A percentile compares a stretch with the other conserved stretches of the same genome.
Conservation (phyloP, 1,140 invertebrate genomes). For the Periplaneta americana region DNA sequence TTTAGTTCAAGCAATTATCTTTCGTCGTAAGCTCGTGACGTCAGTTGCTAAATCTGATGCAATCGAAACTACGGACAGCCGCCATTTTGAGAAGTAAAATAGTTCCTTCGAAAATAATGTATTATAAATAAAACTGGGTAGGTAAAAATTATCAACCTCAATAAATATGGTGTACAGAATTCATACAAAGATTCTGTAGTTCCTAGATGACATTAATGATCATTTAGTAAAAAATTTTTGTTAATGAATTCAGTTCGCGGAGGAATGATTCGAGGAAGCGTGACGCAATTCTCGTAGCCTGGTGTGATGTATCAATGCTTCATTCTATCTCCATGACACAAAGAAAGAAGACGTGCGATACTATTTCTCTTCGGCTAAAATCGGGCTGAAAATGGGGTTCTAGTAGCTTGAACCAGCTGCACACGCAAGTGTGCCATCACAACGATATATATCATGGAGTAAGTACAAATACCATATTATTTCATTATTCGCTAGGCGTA, state of each 20-base stretch:
- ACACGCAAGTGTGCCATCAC: conserved; percentile 39
- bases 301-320: conserved; percentile 4
- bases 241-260: not conserved
- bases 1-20: not conserved
- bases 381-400: conserved; percentile 33
- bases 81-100: not conserved
- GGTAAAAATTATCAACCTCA: no score
- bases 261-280: not conserved
- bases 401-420: conserved; percentile 35
- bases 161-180: no score
- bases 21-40: not conserved
- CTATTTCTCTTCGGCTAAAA: conserved; percentile 6
- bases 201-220: no score
- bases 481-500: no score
- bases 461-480: no score
- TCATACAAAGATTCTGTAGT: no score
- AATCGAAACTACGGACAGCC: not conserved
- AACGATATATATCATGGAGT: conserved; percentile 35
- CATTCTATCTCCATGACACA: conserved; percentile 19
- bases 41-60: not conserved
- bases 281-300: not conserved
- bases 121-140: no score
- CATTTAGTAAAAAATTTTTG: no score
- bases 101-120: not conserved
- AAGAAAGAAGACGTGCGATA: conserved; percentile 11